Base-by-base conservation (phyloP, 2,888 invertebrate species). In the Hirtodrosophila alboralis region DNA sequence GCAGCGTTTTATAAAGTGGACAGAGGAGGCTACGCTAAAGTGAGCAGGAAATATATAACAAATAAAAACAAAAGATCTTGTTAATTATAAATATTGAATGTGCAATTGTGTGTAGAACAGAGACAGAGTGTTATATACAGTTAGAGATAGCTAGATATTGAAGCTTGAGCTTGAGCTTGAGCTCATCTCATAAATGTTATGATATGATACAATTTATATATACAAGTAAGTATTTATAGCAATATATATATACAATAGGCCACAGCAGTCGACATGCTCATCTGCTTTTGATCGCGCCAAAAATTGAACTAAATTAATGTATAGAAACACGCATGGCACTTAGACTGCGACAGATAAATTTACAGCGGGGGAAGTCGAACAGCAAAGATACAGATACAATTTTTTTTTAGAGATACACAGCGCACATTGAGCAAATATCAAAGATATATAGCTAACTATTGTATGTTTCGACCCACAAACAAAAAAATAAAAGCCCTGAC, bases 261-360 rank as follows among this genome's bases (percentile, higher is more conserved):
- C 44, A 41, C 52, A 57, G 31, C 67, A 45, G 67, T n/a, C 67
- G 80, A 83, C 75, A 83, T 83, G 80, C 78, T 84, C 84, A 80
- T 83, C 84, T 80, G 84, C 61, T 79, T 73, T 69, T 71, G 86
- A 85, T 79, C 85, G 83, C 85, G 83, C 83, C 62, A 81, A 83
- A 85, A 85, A 81, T 81, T 81, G 64, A 85, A 85, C 86, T 79
- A 76, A 83, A 85, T 83, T 85, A 83, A 85, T 84, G 84, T 71
- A 64, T 40, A 66, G 63, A 47, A 67, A 71, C 84, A 79, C 81
- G 84, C 84, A 78, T 76, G 80, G 69, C 84, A 69, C 53, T 60
- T 36, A 45, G 52, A n/a, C n/a, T n/a, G n/a, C n/a, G n/a, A n/a
- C n/a, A n/a, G n/a, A 37, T 40, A 48, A 9, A 61, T 49, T 31